Evolutionary conservation across 2,888 invertebrate genomes (phyloP), one percentile per base, ranked within the genome.

Genomic region (Psococerastis gibbosa): DNA sequence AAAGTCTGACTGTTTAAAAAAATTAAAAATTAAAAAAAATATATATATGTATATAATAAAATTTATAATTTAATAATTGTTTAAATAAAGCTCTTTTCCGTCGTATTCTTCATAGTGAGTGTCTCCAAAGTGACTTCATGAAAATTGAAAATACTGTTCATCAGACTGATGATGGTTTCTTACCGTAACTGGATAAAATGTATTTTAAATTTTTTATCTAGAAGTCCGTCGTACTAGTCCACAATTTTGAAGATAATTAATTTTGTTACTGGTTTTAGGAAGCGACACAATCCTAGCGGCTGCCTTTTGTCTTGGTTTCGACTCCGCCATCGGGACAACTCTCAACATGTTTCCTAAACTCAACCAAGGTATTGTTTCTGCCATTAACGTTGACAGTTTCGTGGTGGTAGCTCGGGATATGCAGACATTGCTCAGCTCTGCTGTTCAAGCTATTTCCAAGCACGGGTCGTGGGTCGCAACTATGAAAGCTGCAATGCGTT

Each of bases 241-340:
- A 15, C 3, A 41, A 46, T 35, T 42, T 45, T 44, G 43, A 32
- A 43, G 49, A 27, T 44, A 22, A 32, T 44, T 47, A 23, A 17
- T 31, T 22, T 8, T 32, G 33, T 13, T 43, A 43, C 42, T 48
- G 43, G 27, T n/a, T 38, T 60, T n/a, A 27, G 38, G 38, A 6
- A 38, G 38, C 38, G 38, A 38, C 22, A 38, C 38, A 3, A 60
- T 80, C 18, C 57, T 81, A 45, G 70, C 73, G 0, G 75, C 75
- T 32, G 81, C 74, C 1, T 69, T 71, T 16, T 61, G 73, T 0
- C 56, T 77, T 3, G 83, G 82, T 32, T 75, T 81, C 52, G 71
- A 73, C 52, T 80, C 80, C 3, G 69, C 73, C 23, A 81, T 83
- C 49, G 71, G 77, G 32, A 79, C 81, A 0, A 66, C 74, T 2